phyloP scores from a whole-genome alignment of 2,888 invertebrate genomes.

The Chrysodeixis includens region DNA sequence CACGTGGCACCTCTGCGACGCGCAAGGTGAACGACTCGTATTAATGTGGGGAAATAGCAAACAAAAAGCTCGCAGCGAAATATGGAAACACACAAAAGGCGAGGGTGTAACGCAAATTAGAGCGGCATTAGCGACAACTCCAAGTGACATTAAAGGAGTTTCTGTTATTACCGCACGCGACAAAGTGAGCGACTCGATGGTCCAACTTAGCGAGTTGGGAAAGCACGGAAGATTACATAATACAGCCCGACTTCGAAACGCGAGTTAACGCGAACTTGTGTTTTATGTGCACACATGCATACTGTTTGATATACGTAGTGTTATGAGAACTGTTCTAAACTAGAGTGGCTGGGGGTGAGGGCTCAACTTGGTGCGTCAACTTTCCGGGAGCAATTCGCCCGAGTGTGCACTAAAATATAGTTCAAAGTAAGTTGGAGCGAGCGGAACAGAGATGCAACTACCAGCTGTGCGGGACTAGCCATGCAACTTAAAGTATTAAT shows the following conservation, averaged over 20 bases:
- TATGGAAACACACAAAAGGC: conserved; percentile 63
- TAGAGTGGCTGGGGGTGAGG: conserved; percentile 52
- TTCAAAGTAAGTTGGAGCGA: conserved; percentile 74
- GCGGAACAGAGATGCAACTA: conserved; percentile 65
- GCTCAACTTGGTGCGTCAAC: conserved; percentile 68
- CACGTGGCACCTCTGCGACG: conserved; percentile 67
- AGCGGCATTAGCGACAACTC: conserved; percentile 71
- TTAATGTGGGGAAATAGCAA: conserved; percentile 64
- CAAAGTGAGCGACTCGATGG: conserved; percentile 67
- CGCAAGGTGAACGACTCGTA: conserved; percentile 77
- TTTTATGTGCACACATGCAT: conserved; percentile 69
- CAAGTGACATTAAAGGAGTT: conserved; percentile 73
- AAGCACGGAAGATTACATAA: conserved; percentile 74
- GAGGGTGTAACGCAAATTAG: conserved; percentile 70
- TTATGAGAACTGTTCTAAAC: conserved; percentile 71
- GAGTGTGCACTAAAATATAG: conserved; percentile 79
- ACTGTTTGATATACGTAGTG: conserved; percentile 65
- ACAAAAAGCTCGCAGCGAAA: conserved; percentile 64
- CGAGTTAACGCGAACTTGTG: conserved; percentile 70
- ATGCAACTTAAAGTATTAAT: conserved; percentile 64
- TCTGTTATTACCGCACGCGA: conserved; percentile 73
- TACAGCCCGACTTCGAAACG: conserved; percentile 65
- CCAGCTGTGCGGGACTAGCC: conserved; percentile 62
- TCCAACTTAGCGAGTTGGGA: conserved; percentile 69
- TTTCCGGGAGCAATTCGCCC: conserved; percentile 71